A percentile compares a stretch with the other conserved stretches of the same genome.
Evolutionary conservation across 53 echinoderm and acorn worm genomes (phyloP).

Genomic region (Hippasteria phrygiana): DNA sequence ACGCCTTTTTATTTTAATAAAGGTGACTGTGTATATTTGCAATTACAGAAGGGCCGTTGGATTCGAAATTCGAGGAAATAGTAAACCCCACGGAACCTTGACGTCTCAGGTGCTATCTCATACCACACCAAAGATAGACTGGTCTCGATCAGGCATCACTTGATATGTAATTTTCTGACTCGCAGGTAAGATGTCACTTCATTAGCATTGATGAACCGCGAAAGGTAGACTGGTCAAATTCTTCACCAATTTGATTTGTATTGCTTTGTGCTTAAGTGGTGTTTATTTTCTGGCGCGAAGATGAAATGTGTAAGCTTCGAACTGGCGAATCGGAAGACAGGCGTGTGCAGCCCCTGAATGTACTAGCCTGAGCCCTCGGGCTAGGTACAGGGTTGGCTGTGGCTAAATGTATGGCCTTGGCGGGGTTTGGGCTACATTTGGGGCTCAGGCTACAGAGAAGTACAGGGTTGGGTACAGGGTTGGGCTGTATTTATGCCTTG

Average conservation of each 20-base stretch:
- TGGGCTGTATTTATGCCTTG: too few relatives aligned
- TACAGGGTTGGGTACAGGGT: too few relatives aligned
- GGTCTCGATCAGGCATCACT: neutral
- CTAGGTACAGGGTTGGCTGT: too few relatives aligned
- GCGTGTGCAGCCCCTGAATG: too few relatives aligned
- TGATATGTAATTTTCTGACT: neutral
- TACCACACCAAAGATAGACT: neutral
- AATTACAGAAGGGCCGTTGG: neutral
- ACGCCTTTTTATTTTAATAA: neutral
- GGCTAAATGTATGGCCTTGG: too few relatives aligned
- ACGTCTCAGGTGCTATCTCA: neutral
- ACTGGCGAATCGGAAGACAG: too few relatives aligned
- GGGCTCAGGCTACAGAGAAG: too few relatives aligned
- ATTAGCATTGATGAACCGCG: neutral
- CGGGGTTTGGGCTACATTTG: too few relatives aligned
- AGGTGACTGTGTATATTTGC: neutral
- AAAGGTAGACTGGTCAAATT: neutral
- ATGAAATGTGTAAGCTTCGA: too few relatives aligned
- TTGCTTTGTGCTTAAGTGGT: neutral
- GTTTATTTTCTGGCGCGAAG: too few relatives aligned
- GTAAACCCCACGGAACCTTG: neutral
- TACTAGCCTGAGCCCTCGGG: too few relatives aligned
- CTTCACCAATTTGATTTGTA: neutral
- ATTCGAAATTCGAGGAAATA: neutral
- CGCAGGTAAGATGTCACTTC: neutral